A percentile compares a stretch with the other conserved stretches of the same genome.
phyloP scores from a whole-genome alignment of 2,113 vertebrate genomes.

The Pantherophis guttatus region DNA sequence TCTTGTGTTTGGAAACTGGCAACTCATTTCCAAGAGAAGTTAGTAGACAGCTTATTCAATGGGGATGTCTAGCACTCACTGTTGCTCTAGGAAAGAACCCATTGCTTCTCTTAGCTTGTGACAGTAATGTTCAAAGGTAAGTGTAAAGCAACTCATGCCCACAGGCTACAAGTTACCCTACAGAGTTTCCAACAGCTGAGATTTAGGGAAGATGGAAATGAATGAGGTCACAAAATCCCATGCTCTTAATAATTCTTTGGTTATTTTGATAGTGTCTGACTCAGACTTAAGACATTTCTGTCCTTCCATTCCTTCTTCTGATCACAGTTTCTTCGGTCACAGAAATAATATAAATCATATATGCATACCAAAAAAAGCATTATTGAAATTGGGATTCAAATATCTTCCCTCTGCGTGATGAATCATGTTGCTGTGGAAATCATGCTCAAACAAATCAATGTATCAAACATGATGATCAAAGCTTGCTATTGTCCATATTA shows the following conservation, averaged over 20 bases:
- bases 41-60: not conserved
- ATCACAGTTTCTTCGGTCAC: not conserved
- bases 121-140: not conserved
- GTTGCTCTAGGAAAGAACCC: not conserved
- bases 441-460: not conserved
- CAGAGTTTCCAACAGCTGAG: not conserved
- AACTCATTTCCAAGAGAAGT: not conserved
- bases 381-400: not conserved
- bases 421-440: not conserved
- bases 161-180: not conserved
- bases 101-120: rapidly evolving
- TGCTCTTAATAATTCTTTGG: not conserved
- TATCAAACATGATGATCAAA: not conserved
- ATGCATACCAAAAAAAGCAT: not conserved
- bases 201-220: not conserved
- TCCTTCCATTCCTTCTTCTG: not conserved
- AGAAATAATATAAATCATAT: not conserved
- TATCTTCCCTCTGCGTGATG: not conserved
- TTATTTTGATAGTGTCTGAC: constrained; percentile 26
- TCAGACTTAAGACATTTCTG: not conserved
- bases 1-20: not conserved
- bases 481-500: not conserved
- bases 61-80: not conserved
- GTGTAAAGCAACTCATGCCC: not conserved
- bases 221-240: not conserved